A percentile compares a stretch with the other conserved stretches of the same genome.
Evolutionary conservation across 2,113 vertebrate species (phyloP).

Genomic region (Zosterops lateralis): DNA sequence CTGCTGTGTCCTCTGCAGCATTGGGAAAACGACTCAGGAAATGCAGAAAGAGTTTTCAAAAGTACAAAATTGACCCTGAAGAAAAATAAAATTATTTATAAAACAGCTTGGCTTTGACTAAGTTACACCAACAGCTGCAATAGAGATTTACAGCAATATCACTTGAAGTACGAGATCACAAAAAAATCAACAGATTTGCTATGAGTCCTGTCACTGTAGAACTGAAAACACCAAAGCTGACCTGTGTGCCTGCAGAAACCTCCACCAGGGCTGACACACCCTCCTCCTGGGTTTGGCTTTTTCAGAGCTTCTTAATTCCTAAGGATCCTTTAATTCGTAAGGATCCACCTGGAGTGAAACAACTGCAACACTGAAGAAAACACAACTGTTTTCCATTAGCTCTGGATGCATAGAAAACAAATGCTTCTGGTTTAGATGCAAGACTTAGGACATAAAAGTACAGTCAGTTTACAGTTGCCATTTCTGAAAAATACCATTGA

Average conservation of each 20-base stretch:
- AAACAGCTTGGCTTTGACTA: conserved; percentile 8
- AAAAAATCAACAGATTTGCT: neutral
- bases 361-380: neutral
- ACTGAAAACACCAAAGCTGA: neutral
- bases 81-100: conserved; percentile 7
- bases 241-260: neutral
- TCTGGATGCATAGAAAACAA: neutral
- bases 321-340: neutral
- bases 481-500: neutral
- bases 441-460: neutral
- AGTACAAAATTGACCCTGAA: conserved; percentile 52
- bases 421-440: neutral
- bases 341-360: neutral
- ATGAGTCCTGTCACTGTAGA: neutral
- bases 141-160: conserved; percentile 3
- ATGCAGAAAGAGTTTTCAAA: neutral
- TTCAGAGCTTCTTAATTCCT: neutral
- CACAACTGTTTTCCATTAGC: neutral
- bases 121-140: neutral
- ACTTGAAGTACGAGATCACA: neutral
- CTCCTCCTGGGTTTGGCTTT: neutral
- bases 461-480: neutral
- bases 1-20: conserved; percentile 24
- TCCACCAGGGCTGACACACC: neutral
- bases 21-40: neutral